phyloP scores from a whole-genome alignment of 2,888 invertebrate genomes.

The Melanophora roralis region DNA sequence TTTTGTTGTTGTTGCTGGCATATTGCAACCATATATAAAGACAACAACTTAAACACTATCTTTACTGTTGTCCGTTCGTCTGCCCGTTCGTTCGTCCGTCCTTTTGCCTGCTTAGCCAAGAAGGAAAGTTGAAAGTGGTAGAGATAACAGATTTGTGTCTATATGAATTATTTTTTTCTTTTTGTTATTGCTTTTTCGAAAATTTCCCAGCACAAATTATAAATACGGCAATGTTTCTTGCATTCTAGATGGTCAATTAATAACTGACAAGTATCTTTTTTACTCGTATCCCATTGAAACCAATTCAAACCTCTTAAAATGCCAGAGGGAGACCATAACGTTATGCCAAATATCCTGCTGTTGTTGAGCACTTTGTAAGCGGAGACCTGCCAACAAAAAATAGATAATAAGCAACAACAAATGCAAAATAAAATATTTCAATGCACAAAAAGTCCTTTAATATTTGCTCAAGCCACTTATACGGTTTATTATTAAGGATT shows the following conservation, averaged over 20 bases:
- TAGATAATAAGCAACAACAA: slow-evolving; percentile 6
- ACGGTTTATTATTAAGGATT: slow-evolving; percentile 57
- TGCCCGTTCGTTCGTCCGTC: neutral
- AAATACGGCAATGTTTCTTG: neutral
- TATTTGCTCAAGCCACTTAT: slow-evolving; percentile 63
- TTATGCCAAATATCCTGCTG: slow-evolving; percentile 60
- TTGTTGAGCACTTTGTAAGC: slow-evolving; percentile 23
- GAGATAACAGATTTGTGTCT: slow-evolving; percentile 35
- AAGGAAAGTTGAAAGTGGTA: neutral
- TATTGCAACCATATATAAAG: slow-evolving; percentile 34
- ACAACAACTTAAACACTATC: neutral
- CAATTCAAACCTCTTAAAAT: slow-evolving; percentile 49
- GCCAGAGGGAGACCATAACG: slow-evolving; percentile 42
- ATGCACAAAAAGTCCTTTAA: slow-evolving; percentile 54
- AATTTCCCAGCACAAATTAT: slow-evolving; percentile 28
- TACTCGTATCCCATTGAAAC: slow-evolving; percentile 18
- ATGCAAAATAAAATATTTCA: slow-evolving; percentile 17
- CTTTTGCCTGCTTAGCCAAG: neutral
- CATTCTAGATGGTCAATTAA: slow-evolving; percentile 55
- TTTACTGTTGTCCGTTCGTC: neutral
- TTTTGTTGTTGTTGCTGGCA: slow-evolving; percentile 16
- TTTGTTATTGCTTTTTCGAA: neutral
- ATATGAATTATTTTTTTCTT: slow-evolving; percentile 2
- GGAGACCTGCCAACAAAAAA: slow-evolving; percentile 26
- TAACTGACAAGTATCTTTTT: slow-evolving; percentile 42